phyloP scores from a whole-genome alignment of 2,113 vertebrate genomes.

The Tupaia chinensis region DNA sequence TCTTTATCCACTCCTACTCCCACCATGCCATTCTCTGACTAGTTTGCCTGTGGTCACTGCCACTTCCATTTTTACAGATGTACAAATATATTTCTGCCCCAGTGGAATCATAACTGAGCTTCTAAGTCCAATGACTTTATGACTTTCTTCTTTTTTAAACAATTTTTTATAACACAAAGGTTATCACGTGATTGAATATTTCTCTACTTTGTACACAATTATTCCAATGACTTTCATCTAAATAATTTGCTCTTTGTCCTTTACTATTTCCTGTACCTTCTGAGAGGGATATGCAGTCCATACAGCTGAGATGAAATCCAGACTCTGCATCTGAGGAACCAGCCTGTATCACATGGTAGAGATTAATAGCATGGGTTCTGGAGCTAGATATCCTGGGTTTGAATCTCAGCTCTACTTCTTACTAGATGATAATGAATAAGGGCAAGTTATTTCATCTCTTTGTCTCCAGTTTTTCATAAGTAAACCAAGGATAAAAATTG shows the following conservation, averaged over 20 bases:
- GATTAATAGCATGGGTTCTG: background rate
- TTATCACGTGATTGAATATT: no score
- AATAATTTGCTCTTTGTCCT: conserved; percentile 8
- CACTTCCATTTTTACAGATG: conserved; percentile 10
- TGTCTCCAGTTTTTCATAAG: conserved; percentile 5
- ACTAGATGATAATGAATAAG: background rate
- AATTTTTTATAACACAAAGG: no score
- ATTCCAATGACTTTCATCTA: background rate
- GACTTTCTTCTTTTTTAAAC: no score
- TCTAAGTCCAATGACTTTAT: conserved; percentile 10
- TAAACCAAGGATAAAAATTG: conserved; percentile 24
- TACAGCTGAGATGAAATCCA: conserved; percentile 18
- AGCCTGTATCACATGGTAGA: background rate
- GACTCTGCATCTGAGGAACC: background rate
- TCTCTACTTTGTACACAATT: no score
- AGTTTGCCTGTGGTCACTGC: background rate
- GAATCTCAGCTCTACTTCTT: background rate
- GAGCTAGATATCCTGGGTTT: background rate
- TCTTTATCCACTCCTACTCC: background rate
- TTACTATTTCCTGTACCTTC: conserved; percentile 4
- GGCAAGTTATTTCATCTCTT: background rate
- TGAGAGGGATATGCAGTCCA: background rate
- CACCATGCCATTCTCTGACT: background rate
- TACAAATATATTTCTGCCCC: background rate
- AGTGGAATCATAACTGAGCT: background rate